A percentile compares a stretch with the other conserved stretches of the same genome.
Evolutionary conservation across 2,797 vertebrate species (phyloP).

Genomic region (Phataginus tricuspis): DNA sequence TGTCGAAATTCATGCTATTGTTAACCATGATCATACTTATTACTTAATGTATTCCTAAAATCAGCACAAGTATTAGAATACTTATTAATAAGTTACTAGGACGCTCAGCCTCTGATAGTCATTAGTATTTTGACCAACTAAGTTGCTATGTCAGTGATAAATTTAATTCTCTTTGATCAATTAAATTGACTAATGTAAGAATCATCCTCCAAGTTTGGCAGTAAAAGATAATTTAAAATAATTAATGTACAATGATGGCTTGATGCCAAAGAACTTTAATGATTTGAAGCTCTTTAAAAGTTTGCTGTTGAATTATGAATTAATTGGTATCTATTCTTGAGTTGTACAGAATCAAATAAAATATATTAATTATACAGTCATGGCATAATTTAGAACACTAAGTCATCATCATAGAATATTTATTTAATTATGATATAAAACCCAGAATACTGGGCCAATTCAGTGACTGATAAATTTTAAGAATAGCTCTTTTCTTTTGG

Average conservation of each 20-base stretch:
- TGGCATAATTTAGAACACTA: conserved; percentile 21
- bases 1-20: neutral
- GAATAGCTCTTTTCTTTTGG: neutral
- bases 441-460: neutral
- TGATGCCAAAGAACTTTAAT: conserved; percentile 63
- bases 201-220: conserved; percentile 60
- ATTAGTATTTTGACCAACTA: conserved; percentile 77
- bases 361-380: neutral
- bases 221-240: conserved; percentile 77
- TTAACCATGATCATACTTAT: neutral
- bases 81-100: conserved; percentile 56
- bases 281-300: conserved; percentile 40
- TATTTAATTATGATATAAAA: conserved; percentile 38
- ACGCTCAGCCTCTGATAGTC: neutral
- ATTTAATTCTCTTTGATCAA: conserved; percentile 78
- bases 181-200: conserved; percentile 74
- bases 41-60: conserved; percentile 44
- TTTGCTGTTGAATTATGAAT: conserved; percentile 57
- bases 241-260: conserved; percentile 72
- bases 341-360: conserved; percentile 24
- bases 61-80: neutral
- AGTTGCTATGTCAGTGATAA: conserved; percentile 62
- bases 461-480: conserved; percentile 5
- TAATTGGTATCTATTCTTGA: conserved; percentile 39
- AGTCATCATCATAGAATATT: neutral